A percentile compares a stretch with the other conserved stretches of the same genome.
Evolutionary conservation across 2,797 vertebrate species (phyloP).

Genomic region (Dendrocincla fuliginosa): DNA sequence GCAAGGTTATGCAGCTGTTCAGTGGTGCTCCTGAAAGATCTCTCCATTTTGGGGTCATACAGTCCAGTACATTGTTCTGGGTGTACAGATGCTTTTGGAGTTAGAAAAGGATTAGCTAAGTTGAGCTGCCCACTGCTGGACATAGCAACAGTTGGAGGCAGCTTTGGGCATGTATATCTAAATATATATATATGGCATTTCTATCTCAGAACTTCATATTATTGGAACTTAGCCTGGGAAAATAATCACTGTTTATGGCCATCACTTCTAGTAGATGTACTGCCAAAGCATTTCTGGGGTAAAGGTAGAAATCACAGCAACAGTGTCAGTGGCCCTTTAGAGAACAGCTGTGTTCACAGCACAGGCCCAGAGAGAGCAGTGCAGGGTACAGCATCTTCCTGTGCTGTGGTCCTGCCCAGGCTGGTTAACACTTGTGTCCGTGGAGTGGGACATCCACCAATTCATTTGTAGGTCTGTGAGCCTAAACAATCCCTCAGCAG

Average conservation of each 20-base stretch:
- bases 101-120: neutral
- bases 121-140: neutral
- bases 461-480: neutral
- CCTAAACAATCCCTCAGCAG: neutral
- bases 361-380: neutral
- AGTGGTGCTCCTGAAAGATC: neutral
- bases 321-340: neutral
- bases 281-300: neutral
- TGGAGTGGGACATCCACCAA: neutral
- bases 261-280: neutral
- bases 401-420: neutral
- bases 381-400: neutral
- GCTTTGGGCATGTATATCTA: neutral
- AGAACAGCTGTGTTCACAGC: neutral
- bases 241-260: neutral
- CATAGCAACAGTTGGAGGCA: neutral
- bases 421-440: neutral
- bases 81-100: neutral
- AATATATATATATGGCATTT: neutral
- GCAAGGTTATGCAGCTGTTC: neutral
- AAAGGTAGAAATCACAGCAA: neutral
- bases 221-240: neutral
- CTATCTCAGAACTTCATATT: neutral
- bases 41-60: neutral
- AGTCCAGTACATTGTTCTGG: neutral